Conservation (phyloP, 2,888 invertebrate genomes). For the Gibbula magus region DNA sequence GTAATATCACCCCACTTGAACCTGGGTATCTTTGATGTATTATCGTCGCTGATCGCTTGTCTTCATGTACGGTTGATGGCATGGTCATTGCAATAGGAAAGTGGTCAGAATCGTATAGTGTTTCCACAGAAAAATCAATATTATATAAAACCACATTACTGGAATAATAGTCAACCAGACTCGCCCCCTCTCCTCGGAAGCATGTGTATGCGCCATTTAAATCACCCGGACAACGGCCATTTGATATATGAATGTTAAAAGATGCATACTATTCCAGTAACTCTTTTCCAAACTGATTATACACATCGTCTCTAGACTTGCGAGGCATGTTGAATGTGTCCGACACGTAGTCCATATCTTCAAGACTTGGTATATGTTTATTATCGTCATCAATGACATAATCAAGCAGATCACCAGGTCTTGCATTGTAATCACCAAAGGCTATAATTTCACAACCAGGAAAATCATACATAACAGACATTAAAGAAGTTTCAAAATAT, state of each 20-base stretch:
- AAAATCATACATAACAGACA: too few species aligned
- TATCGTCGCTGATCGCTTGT: not conserved
- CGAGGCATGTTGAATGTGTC: not conserved
- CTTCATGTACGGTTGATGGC: not conserved
- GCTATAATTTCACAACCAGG: too few species aligned
- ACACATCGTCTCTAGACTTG: not conserved
- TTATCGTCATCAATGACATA: not conserved
- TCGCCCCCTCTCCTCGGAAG: not conserved
- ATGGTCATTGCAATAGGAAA: not conserved
- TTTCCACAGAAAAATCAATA: not conserved
- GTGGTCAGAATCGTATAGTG: not conserved
- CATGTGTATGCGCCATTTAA: not conserved
- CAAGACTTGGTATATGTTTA: not conserved
- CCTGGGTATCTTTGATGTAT: not conserved
- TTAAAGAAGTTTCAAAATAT: too few species aligned
- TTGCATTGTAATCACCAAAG: too few species aligned
- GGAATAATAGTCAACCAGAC: not conserved
- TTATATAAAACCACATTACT: not conserved
- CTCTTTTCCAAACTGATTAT: not conserved
- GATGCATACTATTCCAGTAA: not conserved
- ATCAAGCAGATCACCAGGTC: not conserved
- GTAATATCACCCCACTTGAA: not conserved
- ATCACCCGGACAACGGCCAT: not conserved
- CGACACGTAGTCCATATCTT: not conserved
- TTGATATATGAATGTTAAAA: not conserved